These are phyloP conservation scores for Zelostemma sp. DNA, from an alignment of 1,140 invertebrate species.

Conservation along the genomic window DNA sequence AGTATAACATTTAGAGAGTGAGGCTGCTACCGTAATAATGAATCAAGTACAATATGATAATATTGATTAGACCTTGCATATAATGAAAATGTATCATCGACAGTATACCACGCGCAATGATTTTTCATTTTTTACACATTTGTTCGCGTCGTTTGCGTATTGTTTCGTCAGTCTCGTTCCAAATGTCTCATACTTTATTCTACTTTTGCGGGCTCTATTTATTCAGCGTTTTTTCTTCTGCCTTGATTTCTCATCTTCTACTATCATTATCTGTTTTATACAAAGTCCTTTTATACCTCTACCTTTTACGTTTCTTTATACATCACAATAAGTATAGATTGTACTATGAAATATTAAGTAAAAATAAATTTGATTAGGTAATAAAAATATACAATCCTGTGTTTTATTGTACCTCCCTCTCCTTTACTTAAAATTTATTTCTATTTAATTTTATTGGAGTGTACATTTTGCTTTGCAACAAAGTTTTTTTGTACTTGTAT, in stretches of 20 bases:
- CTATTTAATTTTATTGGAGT: too few relatives aligned
- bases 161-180: conserved; percentile 51
- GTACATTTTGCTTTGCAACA: too few relatives aligned
- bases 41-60: conserved; percentile 64
- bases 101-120: conserved; percentile 45
- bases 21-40: conserved; percentile 65
- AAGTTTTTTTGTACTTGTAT: too few relatives aligned
- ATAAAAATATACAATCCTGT: too few relatives aligned
- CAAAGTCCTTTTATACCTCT: conserved; percentile 53
- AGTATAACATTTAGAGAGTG: conserved; percentile 64
- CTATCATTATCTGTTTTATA: conserved; percentile 47
- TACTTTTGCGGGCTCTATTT: conserved; percentile 55
- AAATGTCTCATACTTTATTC: conserved; percentile 62
- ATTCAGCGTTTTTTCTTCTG: conserved; percentile 46
- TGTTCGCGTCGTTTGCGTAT: conserved; percentile 38
- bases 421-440: too few relatives aligned
- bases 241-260: conserved; percentile 53
- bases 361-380: conserved; percentile 73
- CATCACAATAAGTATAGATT: conserved; percentile 71
- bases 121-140: conserved; percentile 44
- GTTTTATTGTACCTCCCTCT: too few relatives aligned
- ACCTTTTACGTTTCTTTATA: conserved; percentile 70
- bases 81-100: conserved; percentile 54
- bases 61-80: conserved; percentile 67
- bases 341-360: conserved; percentile 71